phyloP scores from a whole-genome alignment of 2,113 vertebrate genomes.

The Pterocles orientalis region DNA sequence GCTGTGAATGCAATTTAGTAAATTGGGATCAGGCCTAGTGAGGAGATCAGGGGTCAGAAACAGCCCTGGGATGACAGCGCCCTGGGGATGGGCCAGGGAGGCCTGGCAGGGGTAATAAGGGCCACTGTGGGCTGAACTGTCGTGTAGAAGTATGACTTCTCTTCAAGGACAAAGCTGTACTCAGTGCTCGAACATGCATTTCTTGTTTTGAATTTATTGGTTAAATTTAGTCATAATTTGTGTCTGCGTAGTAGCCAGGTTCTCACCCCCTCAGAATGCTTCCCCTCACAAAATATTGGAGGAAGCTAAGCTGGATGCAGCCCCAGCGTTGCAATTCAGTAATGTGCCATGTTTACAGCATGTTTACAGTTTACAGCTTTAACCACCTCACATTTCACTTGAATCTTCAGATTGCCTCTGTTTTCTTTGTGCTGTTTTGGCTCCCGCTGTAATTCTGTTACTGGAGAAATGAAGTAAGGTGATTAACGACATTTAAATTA shows the following conservation, averaged over 20 bases:
- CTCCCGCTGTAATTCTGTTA: neutral
- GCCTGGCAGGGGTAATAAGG: no score
- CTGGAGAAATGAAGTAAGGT: neutral
- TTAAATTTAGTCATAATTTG: neutral
- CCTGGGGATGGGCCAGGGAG: neutral
- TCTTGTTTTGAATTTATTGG: neutral
- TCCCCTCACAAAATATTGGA: neutral
- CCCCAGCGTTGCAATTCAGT: neutral
- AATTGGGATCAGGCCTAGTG: neutral
- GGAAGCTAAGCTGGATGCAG: neutral
- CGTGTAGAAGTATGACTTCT: neutral
- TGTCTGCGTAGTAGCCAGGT: neutral
- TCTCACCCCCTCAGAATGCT: neutral
- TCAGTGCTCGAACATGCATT: neutral
- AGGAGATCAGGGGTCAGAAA: neutral
- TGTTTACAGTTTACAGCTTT: conserved; percentile 30
- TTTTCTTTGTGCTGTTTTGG: conserved; percentile 21
- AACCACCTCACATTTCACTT: neutral
- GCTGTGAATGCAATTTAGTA: neutral
- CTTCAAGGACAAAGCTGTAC: neutral
- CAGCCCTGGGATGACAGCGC: no score
- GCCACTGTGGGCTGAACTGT: neutral
- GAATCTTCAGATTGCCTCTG: neutral
- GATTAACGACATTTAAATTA: conserved; percentile 50
- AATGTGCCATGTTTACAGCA: neutral